Conservation (phyloP, 2,888 invertebrate species). For the Megamerina dolium region DNA sequence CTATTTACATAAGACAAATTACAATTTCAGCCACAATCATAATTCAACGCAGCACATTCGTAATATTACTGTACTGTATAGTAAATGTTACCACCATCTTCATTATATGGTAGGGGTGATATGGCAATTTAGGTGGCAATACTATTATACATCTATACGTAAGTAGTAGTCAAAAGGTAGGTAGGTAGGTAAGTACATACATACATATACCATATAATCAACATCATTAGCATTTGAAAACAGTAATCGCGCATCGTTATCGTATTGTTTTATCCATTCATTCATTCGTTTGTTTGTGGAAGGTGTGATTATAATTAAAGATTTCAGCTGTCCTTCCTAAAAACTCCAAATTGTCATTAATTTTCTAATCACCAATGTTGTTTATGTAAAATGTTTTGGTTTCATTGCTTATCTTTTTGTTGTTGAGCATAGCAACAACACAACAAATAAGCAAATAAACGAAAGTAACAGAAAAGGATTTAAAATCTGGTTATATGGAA, state of each 20-base stretch:
- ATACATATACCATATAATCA: background rate
- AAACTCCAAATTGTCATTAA: constrained; percentile 39
- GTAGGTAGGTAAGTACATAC: too few species aligned
- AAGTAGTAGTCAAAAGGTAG: too few species aligned
- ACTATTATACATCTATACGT: too few species aligned
- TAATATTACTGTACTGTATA: background rate
- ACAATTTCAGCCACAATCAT: constrained; percentile 36
- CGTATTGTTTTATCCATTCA: too few species aligned
- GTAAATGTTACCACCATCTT: background rate
- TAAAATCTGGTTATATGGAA: too few species aligned
- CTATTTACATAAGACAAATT: constrained; percentile 32
- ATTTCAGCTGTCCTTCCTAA: too few species aligned
- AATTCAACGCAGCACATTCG: constrained; percentile 31
- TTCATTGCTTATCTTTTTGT: constrained; percentile 10
- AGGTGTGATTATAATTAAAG: constrained; percentile 40
- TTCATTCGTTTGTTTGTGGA: constrained; percentile 6
- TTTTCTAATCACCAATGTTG: constrained; percentile 26
- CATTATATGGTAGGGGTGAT: too few species aligned
- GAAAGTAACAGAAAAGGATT: too few species aligned
- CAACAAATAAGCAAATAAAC: too few species aligned
- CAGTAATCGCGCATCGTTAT: too few species aligned
- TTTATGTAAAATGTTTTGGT: constrained; percentile 10
- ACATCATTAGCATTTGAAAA: background rate
- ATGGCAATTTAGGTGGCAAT: too few species aligned
- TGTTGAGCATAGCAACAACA: too few species aligned